These are phyloP conservation scores for Antheraea yamamai DNA, from an alignment of 2,888 invertebrate genomes.

Conservation along the genomic window DNA sequence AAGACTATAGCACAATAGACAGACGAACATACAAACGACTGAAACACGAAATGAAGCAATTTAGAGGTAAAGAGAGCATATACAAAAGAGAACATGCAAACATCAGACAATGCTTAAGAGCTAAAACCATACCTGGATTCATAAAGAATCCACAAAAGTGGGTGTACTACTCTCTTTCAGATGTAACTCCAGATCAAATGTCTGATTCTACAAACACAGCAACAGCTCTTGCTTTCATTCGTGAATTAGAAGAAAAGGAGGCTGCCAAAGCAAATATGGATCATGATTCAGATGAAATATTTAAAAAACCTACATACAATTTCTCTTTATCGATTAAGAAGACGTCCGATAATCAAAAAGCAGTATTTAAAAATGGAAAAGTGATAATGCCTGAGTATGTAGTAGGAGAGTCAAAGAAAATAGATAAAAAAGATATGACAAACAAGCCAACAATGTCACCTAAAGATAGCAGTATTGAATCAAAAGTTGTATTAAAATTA, in stretches of 20 bases:
- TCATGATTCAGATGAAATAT: constrained; percentile 53
- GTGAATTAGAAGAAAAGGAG: constrained; percentile 83
- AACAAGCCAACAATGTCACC: constrained; percentile 31
- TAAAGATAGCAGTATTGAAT: constrained; percentile 35
- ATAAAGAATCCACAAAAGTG: constrained; percentile 91
- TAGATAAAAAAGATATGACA: constrained; percentile 62
- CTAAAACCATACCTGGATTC: constrained; percentile 68
- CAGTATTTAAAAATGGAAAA: constrained; percentile 85
- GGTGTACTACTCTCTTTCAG: constrained; percentile 89
- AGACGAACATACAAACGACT: constrained; percentile 59
- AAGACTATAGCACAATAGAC: constrained; percentile 60
- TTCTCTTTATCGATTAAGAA: constrained; percentile 61
- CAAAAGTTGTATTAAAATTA: constrained; percentile 63
- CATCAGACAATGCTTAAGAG: constrained; percentile 80
- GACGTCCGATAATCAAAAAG: constrained; percentile 44
- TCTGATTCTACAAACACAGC: constrained; percentile 89
- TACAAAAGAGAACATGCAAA: constrained; percentile 89
- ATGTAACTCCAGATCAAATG: constrained; percentile 88
- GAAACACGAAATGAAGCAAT: constrained; percentile 74
- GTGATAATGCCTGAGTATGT: constrained; percentile 92
- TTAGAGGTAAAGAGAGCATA: constrained; percentile 88
- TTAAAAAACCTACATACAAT: constrained; percentile 71
- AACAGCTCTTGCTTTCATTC: constrained; percentile 89
- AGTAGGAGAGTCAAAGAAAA: constrained; percentile 84
- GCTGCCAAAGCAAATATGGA: constrained; percentile 47